Evolutionary conservation across 2,113 vertebrate species (phyloP), one percentile per base, ranked within the genome.

Genomic region (Mastomys coucha): DNA sequence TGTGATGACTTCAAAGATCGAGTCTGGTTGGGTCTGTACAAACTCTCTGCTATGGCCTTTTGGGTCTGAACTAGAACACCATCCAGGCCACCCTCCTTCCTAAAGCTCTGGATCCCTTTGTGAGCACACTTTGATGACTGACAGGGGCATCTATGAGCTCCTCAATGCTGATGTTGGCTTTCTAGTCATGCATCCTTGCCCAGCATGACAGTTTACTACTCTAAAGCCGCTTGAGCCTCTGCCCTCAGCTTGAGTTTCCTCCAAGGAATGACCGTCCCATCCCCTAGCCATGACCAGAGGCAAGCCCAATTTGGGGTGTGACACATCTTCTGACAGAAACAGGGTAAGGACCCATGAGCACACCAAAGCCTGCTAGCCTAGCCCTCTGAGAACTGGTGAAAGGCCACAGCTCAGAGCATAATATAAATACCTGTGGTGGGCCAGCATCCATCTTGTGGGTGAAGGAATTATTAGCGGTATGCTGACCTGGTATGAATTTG

Each of bases 401-500:
- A n/a, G 73, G 89, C 72, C 0, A 5, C 7, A 0, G 77, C 93
- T 97, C 31, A 4, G 3, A 7, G 85, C 36, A 39, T 78, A 45
- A 89, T 91, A 82, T 82, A 97, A 97, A 97, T 45, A 87, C 19
- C 28, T 24, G 60, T n/a, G 82, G 17, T 0, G 20, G 95, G 72
- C 58, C 58, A 72, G n/a, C 56, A 33, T 2, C 93, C 95, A 91
- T 97, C 97, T 97, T 88, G 33, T 13, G 31, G 86, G 42, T 42
- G 86, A 91, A 81, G 93, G 97, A 96, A 93, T 98, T 96, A 93
- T 88, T 97, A 0, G 0, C 36, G 95, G 88, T 22, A 0, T 17
- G 3, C 73, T 97, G 97, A 97, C 98, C 98, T 93, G 89, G 80
- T 78, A 70, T 91, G 95, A 97, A 96, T 97, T 97, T 88, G 82